phyloP scores from a whole-genome alignment of 2,888 invertebrate species.

The Tetropium fuscum region DNA sequence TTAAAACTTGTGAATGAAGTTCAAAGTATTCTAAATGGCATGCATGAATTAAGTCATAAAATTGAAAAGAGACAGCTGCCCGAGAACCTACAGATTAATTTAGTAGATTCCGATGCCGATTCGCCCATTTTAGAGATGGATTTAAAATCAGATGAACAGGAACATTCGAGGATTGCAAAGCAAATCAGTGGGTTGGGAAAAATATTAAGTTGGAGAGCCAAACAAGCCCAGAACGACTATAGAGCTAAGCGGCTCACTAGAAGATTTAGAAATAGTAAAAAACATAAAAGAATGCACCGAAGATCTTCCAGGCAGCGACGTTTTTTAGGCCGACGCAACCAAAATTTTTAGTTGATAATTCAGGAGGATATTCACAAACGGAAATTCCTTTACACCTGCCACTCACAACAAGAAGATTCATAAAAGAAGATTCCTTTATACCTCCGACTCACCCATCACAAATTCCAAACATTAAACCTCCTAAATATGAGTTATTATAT shows the following conservation, averaged over 20 bases:
- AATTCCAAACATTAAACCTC: neutral
- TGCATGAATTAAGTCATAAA: slow-evolving; percentile 27
- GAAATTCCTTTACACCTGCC: too few species aligned
- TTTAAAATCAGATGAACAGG: neutral
- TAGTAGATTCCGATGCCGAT: neutral
- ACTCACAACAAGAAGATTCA: too few species aligned
- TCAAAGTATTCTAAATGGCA: slow-evolving; percentile 46
- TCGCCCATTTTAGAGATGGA: slow-evolving; percentile 5
- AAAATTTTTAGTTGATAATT: slow-evolving; percentile 39
- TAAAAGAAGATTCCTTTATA: too few species aligned
- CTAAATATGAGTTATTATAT: neutral
- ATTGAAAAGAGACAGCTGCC: slow-evolving; percentile 30
- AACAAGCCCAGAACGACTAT: neutral
- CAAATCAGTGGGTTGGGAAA: slow-evolving; percentile 19
- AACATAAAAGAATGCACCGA: slow-evolving; percentile 18
- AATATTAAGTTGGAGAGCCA: slow-evolving; percentile 12
- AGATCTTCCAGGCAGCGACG: slow-evolving; percentile 12
- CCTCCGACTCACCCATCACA: neutral
- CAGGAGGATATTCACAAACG: neutral
- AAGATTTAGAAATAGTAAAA: slow-evolving; percentile 8
- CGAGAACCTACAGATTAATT: neutral
- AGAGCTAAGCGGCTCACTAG: slow-evolving; percentile 1
- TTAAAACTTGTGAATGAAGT: slow-evolving; percentile 50
- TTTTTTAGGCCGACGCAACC: slow-evolving; percentile 40
- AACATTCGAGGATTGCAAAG: neutral